These are phyloP conservation scores for Spisula solida DNA, from an alignment of 2,888 invertebrate genomes.

Conservation along the genomic window DNA sequence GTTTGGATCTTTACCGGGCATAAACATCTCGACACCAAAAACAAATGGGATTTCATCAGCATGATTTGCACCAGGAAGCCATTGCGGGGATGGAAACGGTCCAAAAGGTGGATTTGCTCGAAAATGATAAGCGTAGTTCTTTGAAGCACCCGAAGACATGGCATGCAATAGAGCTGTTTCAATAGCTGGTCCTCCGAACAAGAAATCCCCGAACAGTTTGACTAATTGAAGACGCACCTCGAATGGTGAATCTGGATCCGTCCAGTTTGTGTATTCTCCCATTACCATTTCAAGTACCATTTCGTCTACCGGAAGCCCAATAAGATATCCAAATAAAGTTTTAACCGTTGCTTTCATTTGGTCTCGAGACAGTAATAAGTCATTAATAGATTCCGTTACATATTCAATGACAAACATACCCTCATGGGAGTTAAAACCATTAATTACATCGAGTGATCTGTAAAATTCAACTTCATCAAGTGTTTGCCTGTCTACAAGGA, in stretches of 20 bases:
- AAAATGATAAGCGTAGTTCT: slow-evolving; percentile 43
- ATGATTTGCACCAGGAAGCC: slow-evolving; percentile 55
- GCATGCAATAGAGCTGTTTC: slow-evolving; percentile 31
- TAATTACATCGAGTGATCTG: slow-evolving; percentile 43
- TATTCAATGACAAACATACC: neutral
- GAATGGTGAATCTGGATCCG: slow-evolving; percentile 19
- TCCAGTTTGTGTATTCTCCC: slow-evolving; percentile 53
- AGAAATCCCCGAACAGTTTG: slow-evolving; percentile 32
- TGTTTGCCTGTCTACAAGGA: neutral
- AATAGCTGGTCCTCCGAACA: slow-evolving; percentile 33
- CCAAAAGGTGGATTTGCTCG: slow-evolving; percentile 19
- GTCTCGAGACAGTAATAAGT: neutral
- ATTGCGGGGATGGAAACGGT: neutral
- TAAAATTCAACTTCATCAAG: slow-evolving; percentile 50
- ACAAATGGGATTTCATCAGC: slow-evolving; percentile 42
- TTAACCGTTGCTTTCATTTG: neutral
- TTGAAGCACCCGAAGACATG: neutral
- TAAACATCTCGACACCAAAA: slow-evolving; percentile 1
- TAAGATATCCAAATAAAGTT: neutral
- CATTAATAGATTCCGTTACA: neutral
- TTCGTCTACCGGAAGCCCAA: neutral
- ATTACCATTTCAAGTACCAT: slow-evolving; percentile 4
- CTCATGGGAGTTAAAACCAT: slow-evolving; percentile 46
- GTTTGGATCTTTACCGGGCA: neutral
- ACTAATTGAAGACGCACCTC: slow-evolving; percentile 20